Percentiles rank a stretch among this genome's conserved stretches.
phyloP scores from a whole-genome alignment of 2,888 invertebrate species.

The Hyles lineata region DNA sequence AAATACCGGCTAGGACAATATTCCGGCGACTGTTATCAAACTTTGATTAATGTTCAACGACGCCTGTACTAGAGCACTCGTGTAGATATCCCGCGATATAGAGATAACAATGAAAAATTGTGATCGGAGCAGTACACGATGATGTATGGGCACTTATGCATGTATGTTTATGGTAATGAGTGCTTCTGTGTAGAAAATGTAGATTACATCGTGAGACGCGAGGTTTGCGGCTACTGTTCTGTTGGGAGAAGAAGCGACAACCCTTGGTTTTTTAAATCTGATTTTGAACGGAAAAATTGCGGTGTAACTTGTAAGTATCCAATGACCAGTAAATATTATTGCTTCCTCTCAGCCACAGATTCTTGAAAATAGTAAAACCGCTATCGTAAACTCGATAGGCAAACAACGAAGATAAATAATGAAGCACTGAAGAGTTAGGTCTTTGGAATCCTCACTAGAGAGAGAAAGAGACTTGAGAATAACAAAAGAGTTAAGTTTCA shows the following conservation, averaged over 20 bases:
- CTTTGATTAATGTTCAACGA: constrained; percentile 43
- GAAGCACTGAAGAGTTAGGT: no score
- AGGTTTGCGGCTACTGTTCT: not conserved
- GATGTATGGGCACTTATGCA: constrained; percentile 17
- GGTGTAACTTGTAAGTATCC: no score
- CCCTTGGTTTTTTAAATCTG: no score
- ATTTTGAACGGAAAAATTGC: no score
- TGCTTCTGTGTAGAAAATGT: constrained; percentile 12
- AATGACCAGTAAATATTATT: no score
- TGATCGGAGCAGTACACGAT: constrained; percentile 11
- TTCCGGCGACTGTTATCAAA: constrained; percentile 25
- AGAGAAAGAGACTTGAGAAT: no score
- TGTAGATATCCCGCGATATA: constrained; percentile 32
- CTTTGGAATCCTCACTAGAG: no score
- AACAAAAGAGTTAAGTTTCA: no score
- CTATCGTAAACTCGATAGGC: no score
- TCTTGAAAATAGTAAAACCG: no score
- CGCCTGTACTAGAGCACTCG: constrained; percentile 32
- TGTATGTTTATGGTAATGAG: constrained; percentile 24
- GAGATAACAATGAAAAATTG: constrained; percentile 26
- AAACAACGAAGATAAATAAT: no score
- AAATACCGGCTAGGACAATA: not conserved
- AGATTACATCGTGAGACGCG: not conserved
- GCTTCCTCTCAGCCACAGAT: no score
- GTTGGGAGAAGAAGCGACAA: not conserved